Conservation (phyloP, 2,113 vertebrate genomes). For the Suncus etruscus region DNA sequence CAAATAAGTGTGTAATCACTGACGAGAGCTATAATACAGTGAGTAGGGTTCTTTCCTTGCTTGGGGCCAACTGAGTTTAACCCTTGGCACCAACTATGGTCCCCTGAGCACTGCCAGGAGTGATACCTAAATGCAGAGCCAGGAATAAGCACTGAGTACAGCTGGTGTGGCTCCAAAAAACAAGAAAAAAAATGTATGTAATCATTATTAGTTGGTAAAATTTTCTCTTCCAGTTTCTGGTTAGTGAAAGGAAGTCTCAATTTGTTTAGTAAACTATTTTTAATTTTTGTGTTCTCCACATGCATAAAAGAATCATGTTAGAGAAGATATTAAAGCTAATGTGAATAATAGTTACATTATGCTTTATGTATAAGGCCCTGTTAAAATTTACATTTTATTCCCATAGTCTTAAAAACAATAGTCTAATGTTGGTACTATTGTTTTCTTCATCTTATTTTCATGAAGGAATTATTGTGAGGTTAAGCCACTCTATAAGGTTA, state of each 20-base stretch:
- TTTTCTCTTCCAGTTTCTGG: background rate
- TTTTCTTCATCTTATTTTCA: background rate
- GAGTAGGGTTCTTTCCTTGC: too few relatives aligned
- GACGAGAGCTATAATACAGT: too few relatives aligned
- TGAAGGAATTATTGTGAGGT: constrained; percentile 7
- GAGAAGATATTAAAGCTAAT: background rate
- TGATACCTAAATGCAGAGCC: too few relatives aligned
- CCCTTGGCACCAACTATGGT: too few relatives aligned
- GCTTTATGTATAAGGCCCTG: background rate
- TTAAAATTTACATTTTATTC: constrained; percentile 6
- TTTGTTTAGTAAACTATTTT: background rate
- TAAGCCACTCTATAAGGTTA: constrained; percentile 23
- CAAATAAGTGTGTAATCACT: too few relatives aligned
- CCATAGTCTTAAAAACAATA: constrained; percentile 32
- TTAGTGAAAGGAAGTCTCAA: constrained; percentile 1
- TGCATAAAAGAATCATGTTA: background rate
- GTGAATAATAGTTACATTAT: constrained; percentile 27
- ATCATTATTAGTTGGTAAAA: background rate
- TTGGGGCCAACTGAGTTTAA: too few relatives aligned
- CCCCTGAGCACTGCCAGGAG: too few relatives aligned
- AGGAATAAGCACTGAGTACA: too few relatives aligned
- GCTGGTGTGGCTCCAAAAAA: background rate
- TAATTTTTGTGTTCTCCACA: background rate
- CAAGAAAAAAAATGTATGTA: background rate
- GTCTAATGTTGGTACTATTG: constrained; percentile 7